Evolutionary conservation across 2,797 vertebrate genomes (phyloP), one percentile per base, ranked within the genome.

Genomic region (Sebastes dallii): DNA sequence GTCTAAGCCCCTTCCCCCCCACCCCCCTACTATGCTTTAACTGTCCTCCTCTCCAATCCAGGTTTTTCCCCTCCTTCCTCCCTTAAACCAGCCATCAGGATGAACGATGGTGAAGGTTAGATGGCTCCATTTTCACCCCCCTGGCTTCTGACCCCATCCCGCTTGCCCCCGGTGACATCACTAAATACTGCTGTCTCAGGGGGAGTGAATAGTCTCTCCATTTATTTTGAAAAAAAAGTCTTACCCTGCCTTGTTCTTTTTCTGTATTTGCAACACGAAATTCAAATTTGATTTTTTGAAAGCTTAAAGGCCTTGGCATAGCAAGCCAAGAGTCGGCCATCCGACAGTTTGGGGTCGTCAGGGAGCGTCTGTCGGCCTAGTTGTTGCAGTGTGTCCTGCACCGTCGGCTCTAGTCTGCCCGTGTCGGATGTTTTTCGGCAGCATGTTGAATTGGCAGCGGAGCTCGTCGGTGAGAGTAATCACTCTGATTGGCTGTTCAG

Each of bases 81-180:
- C 81, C 81, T 91, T 91, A 92, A 91, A 92, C 78, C 79, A 90
- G 93, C 92, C 93, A 93, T 96, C 94, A 94, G 81, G 88, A 95
- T 96, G 95, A 96, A 93, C 68, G 89, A 96, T 96, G 91, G 92
- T 72, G 87, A 91, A 94, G 90, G 92, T 92, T 94, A 94, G 94
- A 94, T 92, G 88, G 90, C 91, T 92, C 92, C 91, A 93, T 95
- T 95, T 94, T 88, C 80, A 85, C 73, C 92, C 84, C 74, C 62
- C 32, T 62, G 83, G 86, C 90, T 92, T 82, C 72, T 88, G 80
- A 88, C 86, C 89, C 80, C 72, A 71, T 81, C 84, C 73, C 5
- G 32, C 70, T 84, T 83, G 87, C 91, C 93, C 88, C 77, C 73
- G 89, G 95, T 96, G 95, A 96, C 94, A 92, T 92, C 92, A 91